Evolutionary conservation across 2,113 vertebrate species (phyloP).

Genomic region (Craseonycteris thonglongyai): DNA sequence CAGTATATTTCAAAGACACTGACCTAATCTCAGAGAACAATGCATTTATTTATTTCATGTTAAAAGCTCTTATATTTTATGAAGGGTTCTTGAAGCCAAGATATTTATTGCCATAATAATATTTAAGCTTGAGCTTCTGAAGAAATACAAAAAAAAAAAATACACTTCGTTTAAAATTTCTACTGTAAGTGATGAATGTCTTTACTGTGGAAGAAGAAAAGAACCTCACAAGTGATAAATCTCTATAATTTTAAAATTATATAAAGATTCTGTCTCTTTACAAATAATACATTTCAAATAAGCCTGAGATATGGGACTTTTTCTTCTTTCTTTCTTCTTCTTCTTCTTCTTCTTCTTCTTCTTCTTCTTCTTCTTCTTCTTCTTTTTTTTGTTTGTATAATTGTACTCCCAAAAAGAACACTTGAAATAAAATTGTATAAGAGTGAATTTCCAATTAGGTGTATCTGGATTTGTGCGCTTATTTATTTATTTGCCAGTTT

Average conservation of each 20-base stretch:
- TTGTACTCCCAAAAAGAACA: background rate
- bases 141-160: slow-evolving; percentile 17
- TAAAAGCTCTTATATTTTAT: slow-evolving; percentile 67
- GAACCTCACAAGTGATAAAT: background rate
- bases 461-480: background rate
- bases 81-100: slow-evolving; percentile 64
- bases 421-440: background rate
- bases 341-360: too few species aligned
- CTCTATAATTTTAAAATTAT: slow-evolving; percentile 46
- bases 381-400: too few species aligned
- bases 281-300: slow-evolving; percentile 13
- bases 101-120: slow-evolving; percentile 62
- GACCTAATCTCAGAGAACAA: slow-evolving; percentile 78
- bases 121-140: slow-evolving; percentile 37
- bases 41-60: slow-evolving; percentile 73
- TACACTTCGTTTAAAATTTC: slow-evolving; percentile 36
- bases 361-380: too few species aligned
- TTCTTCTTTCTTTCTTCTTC: too few species aligned
- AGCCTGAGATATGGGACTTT: background rate
- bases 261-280: background rate
- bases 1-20: slow-evolving; percentile 78
- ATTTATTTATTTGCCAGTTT: background rate
- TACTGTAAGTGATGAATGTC: background rate
- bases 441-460: background rate
- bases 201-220: background rate